These are phyloP conservation scores for Albula glossodonta DNA, from an alignment of 2,113 vertebrate genomes.

Conservation along the genomic window DNA sequence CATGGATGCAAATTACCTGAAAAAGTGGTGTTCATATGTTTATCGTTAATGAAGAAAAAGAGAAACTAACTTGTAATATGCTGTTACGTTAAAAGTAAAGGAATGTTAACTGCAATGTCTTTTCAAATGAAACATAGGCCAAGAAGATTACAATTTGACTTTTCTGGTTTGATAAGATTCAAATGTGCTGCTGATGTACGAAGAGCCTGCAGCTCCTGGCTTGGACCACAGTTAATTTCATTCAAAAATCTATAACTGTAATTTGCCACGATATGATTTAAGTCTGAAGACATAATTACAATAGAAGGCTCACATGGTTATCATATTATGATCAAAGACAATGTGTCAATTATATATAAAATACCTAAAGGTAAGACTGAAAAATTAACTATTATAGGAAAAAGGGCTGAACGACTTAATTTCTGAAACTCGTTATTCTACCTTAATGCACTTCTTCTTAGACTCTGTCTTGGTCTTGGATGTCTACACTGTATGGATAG, in stretches of 20 bases:
- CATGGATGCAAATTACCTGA: conserved; percentile 34
- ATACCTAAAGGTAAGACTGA: not conserved
- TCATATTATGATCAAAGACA: conserved; percentile 1
- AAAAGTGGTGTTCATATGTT: not conserved
- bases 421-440: not conserved
- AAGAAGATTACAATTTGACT: not conserved
- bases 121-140: not conserved
- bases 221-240: not conserved
- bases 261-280: not conserved
- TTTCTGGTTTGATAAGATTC: not conserved
- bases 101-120: not conserved
- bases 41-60: not conserved
- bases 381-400: not conserved
- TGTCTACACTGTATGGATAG: not conserved
- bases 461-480: not conserved
- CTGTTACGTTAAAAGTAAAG: not conserved
- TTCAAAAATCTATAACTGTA: not conserved
- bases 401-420: not conserved
- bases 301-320: not conserved
- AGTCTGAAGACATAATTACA: not conserved
- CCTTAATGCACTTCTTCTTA: conserved; percentile 2
- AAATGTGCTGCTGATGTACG: not conserved
- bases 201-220: not conserved
- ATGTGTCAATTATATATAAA: not conserved
- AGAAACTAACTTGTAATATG: not conserved